Evolutionary conservation across 1,140 invertebrate genomes (phyloP), one percentile per base, ranked within the genome.

Genomic region (Papilio polyxenes): DNA sequence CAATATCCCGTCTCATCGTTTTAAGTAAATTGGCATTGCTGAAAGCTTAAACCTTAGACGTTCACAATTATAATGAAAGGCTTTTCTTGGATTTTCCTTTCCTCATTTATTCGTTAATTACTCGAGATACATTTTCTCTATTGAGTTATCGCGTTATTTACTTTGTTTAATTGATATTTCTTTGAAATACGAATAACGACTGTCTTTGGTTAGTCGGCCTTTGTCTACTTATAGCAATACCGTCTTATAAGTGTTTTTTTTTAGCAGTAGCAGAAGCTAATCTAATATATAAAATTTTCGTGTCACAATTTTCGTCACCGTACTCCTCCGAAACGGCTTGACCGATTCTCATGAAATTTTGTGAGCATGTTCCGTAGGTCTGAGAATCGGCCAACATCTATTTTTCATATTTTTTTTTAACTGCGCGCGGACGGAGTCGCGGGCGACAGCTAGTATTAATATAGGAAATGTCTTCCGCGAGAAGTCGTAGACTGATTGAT

Each of bases 11-110:
- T 31, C 65, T 72, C 65, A 9, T 69, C 62, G 65, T 72, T 72
- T 72, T 72, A 72, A 72, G 65, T 72, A 72, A 72, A 72, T 72
- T 72, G 65, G 65, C 65, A 37, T 37, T 72, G 65, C 65, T 72
- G 65, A 72, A 72, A 72, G 65, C 65, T 72, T 72, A 72, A 72
- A 72, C 65, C 65, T 72, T 72, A 72, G 65, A 72, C 65, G 65
- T 72, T 72, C 65, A 72, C 65, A 72, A 72, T 72, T 72, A 72
- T 72, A 72, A 72, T 72, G 37, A 72, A 72, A 37, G 65, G 11
- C 65, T 72, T 23, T 65, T 31, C 23, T 65, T 65, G 62, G 62
- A 65, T 65, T 65, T 62, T 65, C 62, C 62, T 65, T 65, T 65
- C 31, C 62, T 65, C 62, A 65, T 65, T 65, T 65, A 65, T 65